Conservation (phyloP, 2,797 vertebrate genomes). For the Gadopsis bispinosus region DNA sequence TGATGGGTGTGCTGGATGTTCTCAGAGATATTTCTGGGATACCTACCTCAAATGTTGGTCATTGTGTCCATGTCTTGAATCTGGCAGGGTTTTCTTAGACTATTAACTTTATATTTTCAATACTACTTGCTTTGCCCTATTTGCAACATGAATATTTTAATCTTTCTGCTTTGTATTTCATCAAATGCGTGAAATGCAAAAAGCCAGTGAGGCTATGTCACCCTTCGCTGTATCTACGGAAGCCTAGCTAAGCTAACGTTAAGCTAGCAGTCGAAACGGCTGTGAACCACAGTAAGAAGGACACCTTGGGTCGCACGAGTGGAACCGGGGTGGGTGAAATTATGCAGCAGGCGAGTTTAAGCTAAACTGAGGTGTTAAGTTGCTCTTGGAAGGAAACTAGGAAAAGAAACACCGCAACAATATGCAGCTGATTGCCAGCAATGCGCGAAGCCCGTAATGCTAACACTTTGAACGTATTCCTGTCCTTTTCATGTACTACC, state of each 20-base stretch:
- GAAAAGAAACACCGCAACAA: not conserved
- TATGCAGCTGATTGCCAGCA: not conserved
- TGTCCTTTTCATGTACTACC: not conserved
- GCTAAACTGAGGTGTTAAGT: not conserved
- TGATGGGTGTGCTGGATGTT: not conserved
- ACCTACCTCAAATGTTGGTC: no score
- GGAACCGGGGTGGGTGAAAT: no score
- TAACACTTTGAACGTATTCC: no score
- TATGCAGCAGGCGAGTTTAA: not conserved
- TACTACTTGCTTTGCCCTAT: not conserved
- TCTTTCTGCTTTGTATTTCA: not conserved
- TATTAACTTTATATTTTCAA: not conserved
- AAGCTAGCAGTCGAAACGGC: no score
- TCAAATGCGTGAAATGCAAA: no score
- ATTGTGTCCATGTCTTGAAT: not conserved
- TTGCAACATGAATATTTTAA: not conserved
- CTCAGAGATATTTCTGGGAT: not conserved
- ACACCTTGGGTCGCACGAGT: no score
- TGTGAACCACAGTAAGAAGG: no score
- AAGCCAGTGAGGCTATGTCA: no score
- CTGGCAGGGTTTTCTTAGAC: not conserved
- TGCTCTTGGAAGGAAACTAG: not conserved
- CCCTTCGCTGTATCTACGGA: no score
- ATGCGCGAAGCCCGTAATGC: not conserved
- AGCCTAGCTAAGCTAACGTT: no score